These are phyloP conservation scores for Triops cancriformis DNA, from an alignment of 1,140 invertebrate species.

Conservation along the genomic window DNA sequence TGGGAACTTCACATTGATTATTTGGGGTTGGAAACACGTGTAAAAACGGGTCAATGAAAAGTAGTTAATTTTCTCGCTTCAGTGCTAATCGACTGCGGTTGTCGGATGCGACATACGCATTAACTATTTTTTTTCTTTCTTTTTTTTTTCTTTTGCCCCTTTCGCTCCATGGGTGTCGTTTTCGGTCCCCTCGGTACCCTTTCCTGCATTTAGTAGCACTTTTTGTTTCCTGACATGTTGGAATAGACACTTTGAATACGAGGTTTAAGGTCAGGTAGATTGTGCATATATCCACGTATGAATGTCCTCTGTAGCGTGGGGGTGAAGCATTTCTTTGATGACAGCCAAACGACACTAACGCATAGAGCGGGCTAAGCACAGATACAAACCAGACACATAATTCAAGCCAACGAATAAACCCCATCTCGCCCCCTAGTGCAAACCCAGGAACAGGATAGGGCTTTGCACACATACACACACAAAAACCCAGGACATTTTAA, in stretches of 20 bases:
- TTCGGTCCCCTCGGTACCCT: not conserved
- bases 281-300: not conserved
- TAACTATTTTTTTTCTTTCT: too few relatives aligned
- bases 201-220: not conserved
- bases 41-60: too few relatives aligned
- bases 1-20: too few relatives aligned
- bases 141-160: not conserved
- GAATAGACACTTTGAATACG: not conserved
- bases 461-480: not conserved
- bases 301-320: not conserved
- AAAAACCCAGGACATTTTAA: not conserved
- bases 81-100: too few relatives aligned
- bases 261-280: not conserved
- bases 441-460: not conserved
- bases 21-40: too few relatives aligned
- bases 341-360: not conserved
- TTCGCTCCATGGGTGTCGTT: not conserved
- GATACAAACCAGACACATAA: slow-evolving; percentile 4
- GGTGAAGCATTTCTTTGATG: not conserved
- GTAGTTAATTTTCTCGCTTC: too few relatives aligned
- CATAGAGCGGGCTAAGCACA: not conserved
- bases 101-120: too few relatives aligned
- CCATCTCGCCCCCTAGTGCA: not conserved
- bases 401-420: not conserved
- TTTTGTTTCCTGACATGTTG: not conserved